These are phyloP conservation scores for Cataglyphis altisquamis DNA, from an alignment of 2,888 invertebrate species.

Conservation along the genomic window DNA sequence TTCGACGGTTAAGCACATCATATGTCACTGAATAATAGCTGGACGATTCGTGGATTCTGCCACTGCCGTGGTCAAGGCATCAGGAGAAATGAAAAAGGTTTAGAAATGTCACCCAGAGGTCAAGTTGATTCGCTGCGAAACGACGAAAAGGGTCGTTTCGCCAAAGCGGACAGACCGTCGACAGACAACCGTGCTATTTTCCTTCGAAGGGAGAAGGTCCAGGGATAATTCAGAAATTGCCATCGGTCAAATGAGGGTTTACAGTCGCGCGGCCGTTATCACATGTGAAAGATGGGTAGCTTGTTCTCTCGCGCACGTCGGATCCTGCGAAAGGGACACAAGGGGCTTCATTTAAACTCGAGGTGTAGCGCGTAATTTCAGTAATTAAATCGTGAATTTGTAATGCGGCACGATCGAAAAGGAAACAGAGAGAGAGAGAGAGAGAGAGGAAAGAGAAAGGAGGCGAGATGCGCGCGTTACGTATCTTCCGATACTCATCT, in stretches of 20 bases:
- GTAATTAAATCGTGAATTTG: slow-evolving; percentile 60
- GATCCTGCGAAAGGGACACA: slow-evolving; percentile 9
- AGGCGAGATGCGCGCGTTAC: slow-evolving; percentile 53
- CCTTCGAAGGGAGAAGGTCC: background rate
- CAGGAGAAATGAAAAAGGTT: slow-evolving; percentile 13
- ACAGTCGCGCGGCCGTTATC: background rate
- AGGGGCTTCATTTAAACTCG: slow-evolving; percentile 9
- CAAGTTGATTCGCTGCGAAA: slow-evolving; percentile 59
- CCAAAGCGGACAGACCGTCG: background rate
- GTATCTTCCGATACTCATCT: slow-evolving; percentile 73
- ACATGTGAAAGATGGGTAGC: background rate
- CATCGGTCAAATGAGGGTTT: slow-evolving; percentile 2
- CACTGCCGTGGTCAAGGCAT: background rate
- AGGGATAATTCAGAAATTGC: slow-evolving; percentile 28
- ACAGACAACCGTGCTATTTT: background rate
- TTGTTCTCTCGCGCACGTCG: background rate
- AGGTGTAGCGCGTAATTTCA: slow-evolving; percentile 37
- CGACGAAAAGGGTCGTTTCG: slow-evolving; percentile 49
- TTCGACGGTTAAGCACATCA: slow-evolving; percentile 27
- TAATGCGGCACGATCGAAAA: slow-evolving; percentile 65
- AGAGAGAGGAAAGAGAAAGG: background rate
- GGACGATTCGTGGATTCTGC: background rate
- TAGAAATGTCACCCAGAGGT: slow-evolving; percentile 26
- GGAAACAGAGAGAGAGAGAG: too few relatives aligned
- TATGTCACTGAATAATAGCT: slow-evolving; percentile 36